Evolutionary conservation across 23 tunicate species (phyloP).

Genomic region (Diplosoma virens): DNA sequence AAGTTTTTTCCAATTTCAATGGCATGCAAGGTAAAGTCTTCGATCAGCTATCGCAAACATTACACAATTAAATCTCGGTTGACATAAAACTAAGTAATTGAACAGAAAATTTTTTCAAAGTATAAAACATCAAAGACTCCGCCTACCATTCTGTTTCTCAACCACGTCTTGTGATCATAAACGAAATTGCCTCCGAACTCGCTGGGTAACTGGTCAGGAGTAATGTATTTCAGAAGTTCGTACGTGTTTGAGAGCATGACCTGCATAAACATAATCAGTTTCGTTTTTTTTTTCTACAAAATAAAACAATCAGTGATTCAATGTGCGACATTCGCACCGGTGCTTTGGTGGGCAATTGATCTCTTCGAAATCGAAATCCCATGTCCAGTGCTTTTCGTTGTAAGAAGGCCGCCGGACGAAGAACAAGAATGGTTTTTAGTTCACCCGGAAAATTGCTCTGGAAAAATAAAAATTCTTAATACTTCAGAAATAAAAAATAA

Average conservation of each 20-base stretch:
- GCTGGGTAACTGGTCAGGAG: slow-evolving; percentile 16
- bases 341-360: slow-evolving; percentile 49
- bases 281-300: too few species aligned
- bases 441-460: slow-evolving; percentile 58
- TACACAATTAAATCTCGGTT: too few species aligned
- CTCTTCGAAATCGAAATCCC: slow-evolving; percentile 54
- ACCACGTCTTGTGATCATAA: slow-evolving; percentile 45
- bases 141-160: slow-evolving; percentile 53
- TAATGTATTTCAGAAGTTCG: slow-evolving; percentile 23
- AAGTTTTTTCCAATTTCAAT: neutral
- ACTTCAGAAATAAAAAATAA: too few species aligned
- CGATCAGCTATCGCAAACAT: slow-evolving; percentile 34
- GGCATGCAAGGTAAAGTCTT: slow-evolving; percentile 32
- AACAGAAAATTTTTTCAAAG: neutral
- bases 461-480: neutral
- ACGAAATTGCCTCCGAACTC: slow-evolving; percentile 39
- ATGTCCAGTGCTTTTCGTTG: slow-evolving; percentile 50
- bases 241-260: slow-evolving; percentile 33
- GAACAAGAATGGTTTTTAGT: slow-evolving; percentile 40
- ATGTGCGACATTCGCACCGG: too few species aligned
- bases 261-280: slow-evolving; percentile 10
- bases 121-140: neutral
- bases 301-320: too few species aligned
- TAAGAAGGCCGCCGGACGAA: slow-evolving; percentile 55
- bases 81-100: neutral